Evolutionary conservation across 30 jellyfish, hydroid and myxozoan species (phyloP).

Genomic region (Sanderia malayensis): DNA sequence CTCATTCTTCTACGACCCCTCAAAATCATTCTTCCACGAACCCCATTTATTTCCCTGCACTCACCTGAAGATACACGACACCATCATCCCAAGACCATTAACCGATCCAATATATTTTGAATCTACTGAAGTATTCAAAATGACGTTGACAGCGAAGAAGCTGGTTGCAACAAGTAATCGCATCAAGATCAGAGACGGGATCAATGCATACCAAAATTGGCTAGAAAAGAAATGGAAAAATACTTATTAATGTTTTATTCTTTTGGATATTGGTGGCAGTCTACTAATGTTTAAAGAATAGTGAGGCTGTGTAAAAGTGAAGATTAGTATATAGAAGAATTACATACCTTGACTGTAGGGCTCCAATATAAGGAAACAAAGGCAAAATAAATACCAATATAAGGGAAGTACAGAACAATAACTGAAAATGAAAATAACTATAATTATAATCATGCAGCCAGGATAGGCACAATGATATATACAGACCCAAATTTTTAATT

Average conservation of each 20-base stretch:
- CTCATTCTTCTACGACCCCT: too few relatives aligned
- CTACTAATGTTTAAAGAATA: too few relatives aligned
- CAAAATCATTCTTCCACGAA: too few relatives aligned
- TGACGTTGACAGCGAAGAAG: slow-evolving; percentile 17
- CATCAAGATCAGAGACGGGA: slow-evolving; percentile 12
- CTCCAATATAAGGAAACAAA: slow-evolving; percentile 29
- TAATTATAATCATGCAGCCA: too few relatives aligned
- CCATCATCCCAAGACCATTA: slow-evolving; percentile 50
- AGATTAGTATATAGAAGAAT: too few relatives aligned
- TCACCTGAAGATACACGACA: slow-evolving; percentile 50
- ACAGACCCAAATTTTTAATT: too few relatives aligned
- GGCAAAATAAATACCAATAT: slow-evolving; percentile 42
- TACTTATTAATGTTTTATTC: too few relatives aligned
- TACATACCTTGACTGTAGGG: neutral
- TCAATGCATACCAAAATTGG: slow-evolving; percentile 29
- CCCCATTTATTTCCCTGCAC: too few relatives aligned
- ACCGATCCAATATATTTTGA: slow-evolving; percentile 49
- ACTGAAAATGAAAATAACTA: too few relatives aligned
- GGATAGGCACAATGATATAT: too few relatives aligned
- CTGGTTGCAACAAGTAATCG: neutral
- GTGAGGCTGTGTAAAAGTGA: too few relatives aligned
- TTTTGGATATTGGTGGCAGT: too few relatives aligned
- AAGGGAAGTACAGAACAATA: neutral
- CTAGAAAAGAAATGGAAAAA: slow-evolving; percentile 6
- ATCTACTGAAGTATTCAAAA: slow-evolving; percentile 31